Conservation (phyloP, 2,797 vertebrate genomes). For the Leuciscus waleckii region DNA sequence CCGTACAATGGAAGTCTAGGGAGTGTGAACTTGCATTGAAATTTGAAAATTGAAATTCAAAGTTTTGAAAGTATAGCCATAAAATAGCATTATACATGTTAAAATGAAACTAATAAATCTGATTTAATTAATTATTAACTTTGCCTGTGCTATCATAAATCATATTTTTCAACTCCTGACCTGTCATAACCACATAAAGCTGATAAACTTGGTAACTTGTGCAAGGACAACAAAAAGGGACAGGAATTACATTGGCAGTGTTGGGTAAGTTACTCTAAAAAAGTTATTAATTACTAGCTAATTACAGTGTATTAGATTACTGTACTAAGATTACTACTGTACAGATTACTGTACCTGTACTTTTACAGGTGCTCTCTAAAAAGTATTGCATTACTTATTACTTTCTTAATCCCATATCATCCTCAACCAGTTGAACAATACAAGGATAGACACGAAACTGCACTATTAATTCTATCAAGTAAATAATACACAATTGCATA, state of each 20-base stretch:
- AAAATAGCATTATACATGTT: background rate
- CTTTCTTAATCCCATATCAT: background rate
- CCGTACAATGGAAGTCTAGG: background rate
- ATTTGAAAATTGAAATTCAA: background rate
- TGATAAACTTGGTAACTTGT: background rate
- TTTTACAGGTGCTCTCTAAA: no score
- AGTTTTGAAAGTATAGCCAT: background rate
- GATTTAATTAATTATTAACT: background rate
- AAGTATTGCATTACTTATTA: background rate
- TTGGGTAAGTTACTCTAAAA: no score
- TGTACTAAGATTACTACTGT: no score
- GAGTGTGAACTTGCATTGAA: background rate
- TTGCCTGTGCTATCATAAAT: background rate
- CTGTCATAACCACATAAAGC: background rate
- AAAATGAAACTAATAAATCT: background rate
- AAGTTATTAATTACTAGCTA: no score
- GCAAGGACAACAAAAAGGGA: background rate
- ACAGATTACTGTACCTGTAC: no score
- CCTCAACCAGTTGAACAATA: background rate
- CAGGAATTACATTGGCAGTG: background rate
- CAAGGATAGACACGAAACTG: background rate
- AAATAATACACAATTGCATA: no score
- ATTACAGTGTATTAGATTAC: background rate
- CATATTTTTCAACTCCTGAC: background rate
- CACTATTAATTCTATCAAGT: no score